phyloP scores from a whole-genome alignment of 2,797 vertebrate genomes.

The Rhyacichthys aspro region DNA sequence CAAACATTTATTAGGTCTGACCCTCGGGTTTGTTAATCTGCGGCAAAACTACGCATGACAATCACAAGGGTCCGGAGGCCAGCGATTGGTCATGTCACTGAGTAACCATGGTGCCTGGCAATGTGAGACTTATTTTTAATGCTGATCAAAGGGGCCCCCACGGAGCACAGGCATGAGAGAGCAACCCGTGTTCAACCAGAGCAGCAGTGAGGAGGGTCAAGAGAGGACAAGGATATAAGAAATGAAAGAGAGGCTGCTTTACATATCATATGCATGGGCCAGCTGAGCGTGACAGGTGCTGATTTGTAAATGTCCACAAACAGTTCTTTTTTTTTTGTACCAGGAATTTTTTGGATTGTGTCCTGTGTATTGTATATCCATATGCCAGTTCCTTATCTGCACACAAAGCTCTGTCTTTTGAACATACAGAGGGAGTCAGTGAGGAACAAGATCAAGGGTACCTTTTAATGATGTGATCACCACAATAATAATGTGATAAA shows the following conservation, averaged over 20 bases:
- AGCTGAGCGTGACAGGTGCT: slow-evolving; percentile 50
- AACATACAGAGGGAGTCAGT: no score
- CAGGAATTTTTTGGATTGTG: no score
- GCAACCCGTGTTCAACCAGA: slow-evolving; percentile 22
- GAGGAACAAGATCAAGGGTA: no score
- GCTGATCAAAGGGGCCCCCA: slow-evolving; percentile 53
- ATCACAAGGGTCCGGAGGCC: slow-evolving; percentile 42
- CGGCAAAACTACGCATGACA: slow-evolving; percentile 37
- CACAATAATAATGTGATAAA: no score
- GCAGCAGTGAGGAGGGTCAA: background rate
- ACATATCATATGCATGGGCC: slow-evolving; percentile 29
- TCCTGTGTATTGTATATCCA: background rate
- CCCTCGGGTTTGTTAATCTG: slow-evolving; percentile 45
- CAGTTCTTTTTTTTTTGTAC: no score
- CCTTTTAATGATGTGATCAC: no score
- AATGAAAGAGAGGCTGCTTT: slow-evolving; percentile 24
- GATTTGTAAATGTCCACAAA: slow-evolving; percentile 12
- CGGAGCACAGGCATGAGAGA: slow-evolving; percentile 17
- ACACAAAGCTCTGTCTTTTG: no score
- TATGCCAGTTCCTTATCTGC: no score
- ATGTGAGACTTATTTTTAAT: slow-evolving; percentile 40
- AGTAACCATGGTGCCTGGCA: slow-evolving; percentile 42
- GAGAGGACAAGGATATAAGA: slow-evolving; percentile 12
- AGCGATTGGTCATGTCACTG: slow-evolving; percentile 29
- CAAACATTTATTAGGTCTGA: slow-evolving; percentile 47